Base-by-base conservation (phyloP, 1,140 invertebrate species). In the Triops cancriformis region DNA sequence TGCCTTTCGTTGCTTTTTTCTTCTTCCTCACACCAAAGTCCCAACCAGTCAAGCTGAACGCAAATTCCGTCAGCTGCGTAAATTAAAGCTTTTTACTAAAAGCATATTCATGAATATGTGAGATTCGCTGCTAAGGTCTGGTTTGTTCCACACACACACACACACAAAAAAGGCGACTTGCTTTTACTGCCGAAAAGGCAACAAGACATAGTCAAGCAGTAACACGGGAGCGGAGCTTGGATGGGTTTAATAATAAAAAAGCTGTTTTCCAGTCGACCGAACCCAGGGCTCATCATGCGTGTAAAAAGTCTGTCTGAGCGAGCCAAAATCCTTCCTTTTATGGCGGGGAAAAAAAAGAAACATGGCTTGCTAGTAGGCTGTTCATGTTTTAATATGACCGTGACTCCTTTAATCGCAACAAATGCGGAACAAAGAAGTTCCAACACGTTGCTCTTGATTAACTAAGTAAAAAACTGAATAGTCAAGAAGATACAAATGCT, bases 71-170 rank as follows among this genome's bases (percentile, higher is more conserved):
- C 51, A 64, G 51, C 51, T 64, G 51, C 51, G 23, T 64, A 64
- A 64, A 64, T 64, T 64, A 64, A 64, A 23, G 31, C 31, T 64
- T 64, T 64, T 64, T 23, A 64, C 51, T 64, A 64, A 64, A 64
- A 64, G 51, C 10, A 64, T 64, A 64, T 64, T 64, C 51, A 64
- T 64, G 51, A 64, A 64, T 64, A 64, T 64, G 6, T 64, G 51
- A 7, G 51, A 64, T 64, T 64, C 51, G 14, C 51, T 64, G 51
- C 51, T 18, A 18, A 18, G 6, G 51, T 64, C 51, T 64, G 51
- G 18, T 64, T 64, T 64, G 51, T 23, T 64, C 23, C 18, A 64
- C 14, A 23, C 51, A 23, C 14, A 64, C n/a, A n/a, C n/a, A n/a
- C n/a, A n/a, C n/a, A n/a, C n/a, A 37, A 37, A 37, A 37, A 64